A percentile compares a stretch with the other conserved stretches of the same genome.
phyloP scores from a whole-genome alignment of 2,888 invertebrate genomes.

The Stenodera caucasica region DNA sequence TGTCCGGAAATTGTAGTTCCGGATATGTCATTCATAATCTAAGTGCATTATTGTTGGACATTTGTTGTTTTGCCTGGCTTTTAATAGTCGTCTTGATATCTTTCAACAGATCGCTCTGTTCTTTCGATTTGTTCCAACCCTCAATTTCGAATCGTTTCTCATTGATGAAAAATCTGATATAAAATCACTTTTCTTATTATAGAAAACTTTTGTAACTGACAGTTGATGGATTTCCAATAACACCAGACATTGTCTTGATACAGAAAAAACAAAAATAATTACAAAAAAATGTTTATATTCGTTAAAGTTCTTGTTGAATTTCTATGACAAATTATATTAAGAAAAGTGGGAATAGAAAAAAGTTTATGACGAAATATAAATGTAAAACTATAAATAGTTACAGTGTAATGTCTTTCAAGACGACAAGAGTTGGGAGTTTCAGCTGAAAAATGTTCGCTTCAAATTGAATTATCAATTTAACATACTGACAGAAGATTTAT shows the following conservation, averaged over 20 bases:
- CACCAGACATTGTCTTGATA: too few species aligned
- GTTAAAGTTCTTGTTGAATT: neutral
- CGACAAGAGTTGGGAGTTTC: neutral
- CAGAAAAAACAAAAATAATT: too few species aligned
- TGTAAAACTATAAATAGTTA: slow-evolving; percentile 7
- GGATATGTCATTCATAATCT: slow-evolving; percentile 12
- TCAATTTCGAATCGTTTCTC: neutral
- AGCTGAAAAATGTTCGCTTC: neutral
- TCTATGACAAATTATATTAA: neutral
- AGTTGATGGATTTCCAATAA: too few species aligned
- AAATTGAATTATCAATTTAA: too few species aligned
- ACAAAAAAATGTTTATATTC: too few species aligned
- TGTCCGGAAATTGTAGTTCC: slow-evolving; percentile 17
- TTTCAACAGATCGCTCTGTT: neutral
- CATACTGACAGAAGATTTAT: neutral
- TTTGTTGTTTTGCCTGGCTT: slow-evolving; percentile 8
- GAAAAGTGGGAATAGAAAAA: neutral
- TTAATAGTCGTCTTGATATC: neutral
- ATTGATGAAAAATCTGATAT: too few species aligned
- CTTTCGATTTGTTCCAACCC: neutral
- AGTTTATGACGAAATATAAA: neutral
- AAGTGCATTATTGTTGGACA: slow-evolving; percentile 10
- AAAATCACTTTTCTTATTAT: too few species aligned
- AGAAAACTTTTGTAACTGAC: too few species aligned
- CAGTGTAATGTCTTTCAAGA: neutral